Evolutionary conservation across 1,140 invertebrate genomes (phyloP), one percentile per base, ranked within the genome.

Genomic region (Bradysia coprophila): DNA sequence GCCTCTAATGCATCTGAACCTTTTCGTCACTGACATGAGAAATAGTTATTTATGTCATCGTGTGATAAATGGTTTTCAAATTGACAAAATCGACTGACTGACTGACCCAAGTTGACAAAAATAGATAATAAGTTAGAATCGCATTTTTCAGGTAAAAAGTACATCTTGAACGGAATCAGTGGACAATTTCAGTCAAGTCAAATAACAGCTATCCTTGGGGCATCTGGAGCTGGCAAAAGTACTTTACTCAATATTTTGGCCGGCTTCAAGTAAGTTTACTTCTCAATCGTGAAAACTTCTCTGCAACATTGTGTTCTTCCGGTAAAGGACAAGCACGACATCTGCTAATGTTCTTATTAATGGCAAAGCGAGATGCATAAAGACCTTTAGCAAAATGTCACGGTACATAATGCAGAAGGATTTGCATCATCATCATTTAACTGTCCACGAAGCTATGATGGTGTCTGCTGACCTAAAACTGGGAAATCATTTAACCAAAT

Each of bases 401-500:
- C 73, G 86, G 33, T 95, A 94, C 62, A 94, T 94, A 48, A 92
- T 94, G 87, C 91, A 96, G 55, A 76, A 93, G 42, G 88, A 95
- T 62, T 66, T 91, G 15, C 63, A 90, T 4, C 81, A 92, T 50
- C 83, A 81, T 0, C 73, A 81, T 48, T 74, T 95, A 32, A 86
- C 83, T 1, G 85, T 93, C 1, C 64, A 72, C 18, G 90, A 96
- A 59, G 71, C 82, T 2, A 84, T 94, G 78, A 65, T 71, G 43
- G 78, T 90, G 49, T 83, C 89, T 0, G 84, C 86, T 0, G 80
- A 92, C 54, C 64, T 96, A 2, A 94, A 94, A 59, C 66, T 94
- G 0, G 80, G 78, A 3, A 70, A 69, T 41, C 70, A 68, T 10
- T 59, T 85, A 23, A 56, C 65, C 1, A 53, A 56, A n/a, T 49